These are phyloP conservation scores for Apoderus coryli DNA, from an alignment of 2,888 invertebrate species.

Conservation along the genomic window DNA sequence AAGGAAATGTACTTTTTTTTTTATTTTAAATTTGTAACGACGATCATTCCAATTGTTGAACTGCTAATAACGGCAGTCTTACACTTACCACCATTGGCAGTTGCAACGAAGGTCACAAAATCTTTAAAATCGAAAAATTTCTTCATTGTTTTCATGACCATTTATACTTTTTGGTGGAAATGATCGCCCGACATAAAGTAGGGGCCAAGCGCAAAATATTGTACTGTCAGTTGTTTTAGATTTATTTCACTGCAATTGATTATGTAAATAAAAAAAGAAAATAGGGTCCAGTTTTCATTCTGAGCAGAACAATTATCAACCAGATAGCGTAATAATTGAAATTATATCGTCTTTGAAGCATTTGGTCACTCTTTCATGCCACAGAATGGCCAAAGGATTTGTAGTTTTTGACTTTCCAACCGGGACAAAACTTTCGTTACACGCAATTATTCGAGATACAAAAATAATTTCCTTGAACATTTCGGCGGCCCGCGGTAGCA, in stretches of 20 bases:
- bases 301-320: constrained; percentile 4
- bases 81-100: constrained; percentile 1
- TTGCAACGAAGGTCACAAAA: background rate
- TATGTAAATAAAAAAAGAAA: constrained; percentile 6
- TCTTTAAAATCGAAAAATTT: background rate
- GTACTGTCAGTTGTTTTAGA: constrained; percentile 2
- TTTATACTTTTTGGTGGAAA: constrained; percentile 10
- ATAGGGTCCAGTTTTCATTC: constrained; percentile 3
- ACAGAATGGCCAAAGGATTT: constrained; percentile 13
- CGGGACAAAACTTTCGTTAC: constrained; percentile 15
- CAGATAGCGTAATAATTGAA: constrained; percentile 8
- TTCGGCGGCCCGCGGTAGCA: constrained; percentile 11
- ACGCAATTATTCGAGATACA: constrained; percentile 9
- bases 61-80: background rate
- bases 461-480: constrained; percentile 12
- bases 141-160: constrained; percentile 2
- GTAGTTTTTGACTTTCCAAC: constrained; percentile 8
- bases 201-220: constrained; percentile 9
- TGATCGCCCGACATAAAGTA: constrained; percentile 3
- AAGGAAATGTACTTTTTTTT: too few species aligned
- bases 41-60: background rate
- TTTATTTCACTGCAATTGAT: constrained; percentile 3
- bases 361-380: constrained; percentile 14
- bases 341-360: constrained; percentile 14
- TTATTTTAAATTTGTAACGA: background rate